phyloP scores from a whole-genome alignment of 2,113 vertebrate genomes.

The Tenebrosternarchus preto region DNA sequence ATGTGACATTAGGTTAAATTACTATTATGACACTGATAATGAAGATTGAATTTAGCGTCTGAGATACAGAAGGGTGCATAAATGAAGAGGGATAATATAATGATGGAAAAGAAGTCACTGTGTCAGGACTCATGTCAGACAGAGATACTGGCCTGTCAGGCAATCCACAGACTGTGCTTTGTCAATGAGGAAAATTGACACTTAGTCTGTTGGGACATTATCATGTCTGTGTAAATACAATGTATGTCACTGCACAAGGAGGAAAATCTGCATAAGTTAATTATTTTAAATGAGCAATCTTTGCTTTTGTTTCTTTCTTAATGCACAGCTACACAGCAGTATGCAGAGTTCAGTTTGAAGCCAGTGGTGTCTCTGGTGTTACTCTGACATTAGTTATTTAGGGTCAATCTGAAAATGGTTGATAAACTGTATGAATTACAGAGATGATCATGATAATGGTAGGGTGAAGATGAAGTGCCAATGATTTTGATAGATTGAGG shows the following conservation, averaged over 20 bases:
- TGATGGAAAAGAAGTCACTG: neutral
- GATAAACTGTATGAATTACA: constrained; percentile 40
- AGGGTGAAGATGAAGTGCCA: constrained; percentile 31
- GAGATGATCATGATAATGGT: constrained; percentile 37
- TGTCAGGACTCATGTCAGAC: constrained; percentile 32
- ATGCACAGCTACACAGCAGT: constrained; percentile 23
- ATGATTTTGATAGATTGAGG: constrained; percentile 37
- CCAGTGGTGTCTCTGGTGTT: constrained; percentile 30
- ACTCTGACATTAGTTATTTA: constrained; percentile 29
- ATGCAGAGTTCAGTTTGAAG: constrained; percentile 20
- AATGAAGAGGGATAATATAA: constrained; percentile 40
- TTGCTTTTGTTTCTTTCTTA: neutral
- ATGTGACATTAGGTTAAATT: constrained; percentile 42
- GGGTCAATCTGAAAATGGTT: constrained; percentile 40
- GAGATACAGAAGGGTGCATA: neutral
- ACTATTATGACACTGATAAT: constrained; percentile 37
- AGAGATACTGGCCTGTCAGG: constrained; percentile 33
- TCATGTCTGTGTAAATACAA: constrained; percentile 15
- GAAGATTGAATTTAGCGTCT: constrained; percentile 31
- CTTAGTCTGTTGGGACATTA: neutral
- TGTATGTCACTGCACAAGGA: neutral
- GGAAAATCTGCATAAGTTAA: constrained; percentile 30
- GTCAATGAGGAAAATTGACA: constrained; percentile 12
- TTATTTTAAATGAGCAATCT: constrained; percentile 26
- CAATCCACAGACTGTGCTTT: neutral